phyloP scores from a whole-genome alignment of 2,113 vertebrate genomes.

The Stomatorhinus ivindoensis region DNA sequence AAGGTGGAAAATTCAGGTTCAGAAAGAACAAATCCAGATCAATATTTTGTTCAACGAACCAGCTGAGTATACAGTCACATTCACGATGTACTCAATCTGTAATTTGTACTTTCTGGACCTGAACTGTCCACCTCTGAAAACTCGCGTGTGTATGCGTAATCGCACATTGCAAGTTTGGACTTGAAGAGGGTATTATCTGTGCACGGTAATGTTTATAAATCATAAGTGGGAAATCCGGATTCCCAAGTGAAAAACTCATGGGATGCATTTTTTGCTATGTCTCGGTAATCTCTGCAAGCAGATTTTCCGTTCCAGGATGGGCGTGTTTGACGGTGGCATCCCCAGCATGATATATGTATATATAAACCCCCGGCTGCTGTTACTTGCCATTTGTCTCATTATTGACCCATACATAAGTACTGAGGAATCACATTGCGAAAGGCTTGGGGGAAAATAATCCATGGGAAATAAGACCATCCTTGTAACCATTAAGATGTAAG shows the following conservation, averaged over 20 bases:
- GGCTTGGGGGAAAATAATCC: neutral
- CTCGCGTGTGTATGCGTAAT: neutral
- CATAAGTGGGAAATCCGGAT: slow-evolving; percentile 47
- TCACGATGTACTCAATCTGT: neutral
- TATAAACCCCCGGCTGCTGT: neutral
- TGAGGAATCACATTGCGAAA: neutral
- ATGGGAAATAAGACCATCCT: neutral
- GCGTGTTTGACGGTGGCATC: slow-evolving; percentile 1
- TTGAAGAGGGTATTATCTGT: slow-evolving; percentile 22
- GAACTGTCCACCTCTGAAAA: neutral
- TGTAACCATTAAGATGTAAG: neutral
- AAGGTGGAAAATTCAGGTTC: neutral
- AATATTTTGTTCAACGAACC: neutral
- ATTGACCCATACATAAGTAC: neutral
- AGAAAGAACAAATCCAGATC: neutral
- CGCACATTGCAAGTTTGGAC: neutral
- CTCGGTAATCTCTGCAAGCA: slow-evolving; percentile 19
- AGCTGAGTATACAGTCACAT: neutral
- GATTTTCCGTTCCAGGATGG: slow-evolving; percentile 39
- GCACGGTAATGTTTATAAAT: slow-evolving; percentile 41
- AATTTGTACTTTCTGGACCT: neutral
- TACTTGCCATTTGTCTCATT: neutral
- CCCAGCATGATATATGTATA: slow-evolving; percentile 14
- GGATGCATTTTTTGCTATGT: slow-evolving; percentile 25
- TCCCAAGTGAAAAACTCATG: slow-evolving; percentile 43